A percentile compares a stretch with the other conserved stretches of the same genome.
Conservation (phyloP, 2,888 invertebrate species). For the Sylvicola cinctus region DNA sequence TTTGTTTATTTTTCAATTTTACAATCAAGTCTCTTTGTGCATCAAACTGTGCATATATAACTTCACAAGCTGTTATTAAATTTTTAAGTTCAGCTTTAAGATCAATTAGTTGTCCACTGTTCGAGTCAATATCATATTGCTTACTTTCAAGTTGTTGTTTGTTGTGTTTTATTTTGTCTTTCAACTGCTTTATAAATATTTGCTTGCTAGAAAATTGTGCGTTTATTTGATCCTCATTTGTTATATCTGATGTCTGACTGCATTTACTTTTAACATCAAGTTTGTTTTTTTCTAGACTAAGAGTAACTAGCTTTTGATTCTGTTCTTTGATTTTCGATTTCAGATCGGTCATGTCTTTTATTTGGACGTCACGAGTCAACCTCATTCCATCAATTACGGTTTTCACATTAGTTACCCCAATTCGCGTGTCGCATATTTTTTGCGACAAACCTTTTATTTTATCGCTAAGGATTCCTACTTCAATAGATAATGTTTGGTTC, state of each 20-base stretch:
- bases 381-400: slow-evolving; percentile 93
- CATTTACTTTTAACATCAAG: slow-evolving; percentile 43
- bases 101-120: slow-evolving; percentile 54
- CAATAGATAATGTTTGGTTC: slow-evolving; percentile 64
- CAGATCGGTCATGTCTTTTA: slow-evolving; percentile 65
- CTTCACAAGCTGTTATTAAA: slow-evolving; percentile 46
- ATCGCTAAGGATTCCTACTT: slow-evolving; percentile 38
- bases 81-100: slow-evolving; percentile 43
- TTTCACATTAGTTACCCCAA: slow-evolving; percentile 78
- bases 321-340: slow-evolving; percentile 69
- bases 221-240: slow-evolving; percentile 34
- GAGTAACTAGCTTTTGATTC: slow-evolving; percentile 54
- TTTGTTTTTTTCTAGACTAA: slow-evolving; percentile 67
- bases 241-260: slow-evolving; percentile 20
- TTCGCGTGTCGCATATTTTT: slow-evolving; percentile 63
- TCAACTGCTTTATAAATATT: slow-evolving; percentile 46
- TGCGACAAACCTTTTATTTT: slow-evolving; percentile 58
- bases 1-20: slow-evolving; percentile 31
- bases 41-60: slow-evolving; percentile 45
- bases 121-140: slow-evolving; percentile 60
- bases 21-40: slow-evolving; percentile 35
- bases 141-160: slow-evolving; percentile 59
- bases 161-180: slow-evolving; percentile 52
- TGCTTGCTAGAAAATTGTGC: slow-evolving; percentile 46
- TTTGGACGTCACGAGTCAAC: slow-evolving; percentile 72